Base-by-base conservation (phyloP, 2,888 invertebrate genomes). In the Lepidochrysops patricia region DNA sequence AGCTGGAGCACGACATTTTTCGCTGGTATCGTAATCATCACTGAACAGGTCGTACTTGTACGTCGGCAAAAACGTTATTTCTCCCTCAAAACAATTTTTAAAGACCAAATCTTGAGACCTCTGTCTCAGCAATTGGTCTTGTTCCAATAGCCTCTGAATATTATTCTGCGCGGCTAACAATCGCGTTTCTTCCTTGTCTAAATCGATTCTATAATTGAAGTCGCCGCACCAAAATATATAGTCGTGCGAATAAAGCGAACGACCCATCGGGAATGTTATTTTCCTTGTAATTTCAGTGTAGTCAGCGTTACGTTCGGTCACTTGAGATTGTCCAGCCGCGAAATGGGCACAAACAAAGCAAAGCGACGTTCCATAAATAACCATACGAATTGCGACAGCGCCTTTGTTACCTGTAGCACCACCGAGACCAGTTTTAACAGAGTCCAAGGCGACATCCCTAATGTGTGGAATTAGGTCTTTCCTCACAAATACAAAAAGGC, bases 221-320 rank as follows among this genome's bases (percentile, higher is more conserved):
- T 99, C 99, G 0, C 99, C 99, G 80, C 98, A 97, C 99, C 99
- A 99, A 83, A 99, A 98, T 1, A 99, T 94, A 79, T 98, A 98
- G 84, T 99, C 99, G 77, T 99, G 99, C 1, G 97, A 96, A 79
- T 96, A 96, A 4, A 99, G 86, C 0, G 96, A 95, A 63, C 97
- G 91, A 7, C 97, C 97, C 96, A 97, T 96, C 1, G 97, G 97
- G 77, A 97, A 97, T 6, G 94, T 92, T 61, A 97, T 91, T 90
- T 97, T 98, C 69, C 96, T 91, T 0, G 96, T 96, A 62, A 99
- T 98, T 89, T 99, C 98, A 25, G 95, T 94, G 79, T 97, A 99
- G 84, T 99, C 99, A 5, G 96, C 97, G 85, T 99, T 99, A 61
- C 99, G 91, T 76, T 99, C 99, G 62, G 91, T 91, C 12, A 97